Evolutionary conservation across 2,888 invertebrate species (phyloP).

Genomic region (Drosophila merina): DNA sequence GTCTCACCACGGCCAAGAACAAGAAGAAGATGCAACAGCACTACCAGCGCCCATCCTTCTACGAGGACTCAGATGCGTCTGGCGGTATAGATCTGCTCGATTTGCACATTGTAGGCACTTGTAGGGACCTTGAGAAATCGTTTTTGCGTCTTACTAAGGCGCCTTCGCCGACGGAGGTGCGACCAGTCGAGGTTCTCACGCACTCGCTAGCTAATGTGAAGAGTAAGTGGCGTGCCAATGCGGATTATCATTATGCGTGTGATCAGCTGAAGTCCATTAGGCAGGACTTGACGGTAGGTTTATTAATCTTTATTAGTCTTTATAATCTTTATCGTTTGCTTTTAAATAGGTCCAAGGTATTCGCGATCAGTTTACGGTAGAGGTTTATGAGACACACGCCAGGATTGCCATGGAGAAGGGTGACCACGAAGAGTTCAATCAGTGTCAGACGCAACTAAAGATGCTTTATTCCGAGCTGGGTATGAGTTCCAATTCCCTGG

Average conservation of each 20-base stretch:
- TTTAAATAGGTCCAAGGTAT: conserved; percentile 94
- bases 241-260: conserved; percentile 98
- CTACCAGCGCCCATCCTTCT: conserved; percentile 82
- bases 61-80: conserved; percentile 86
- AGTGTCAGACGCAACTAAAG: conserved; percentile 99
- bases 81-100: conserved; percentile 92
- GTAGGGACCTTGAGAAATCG: conserved; percentile 96
- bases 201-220: conserved; percentile 95
- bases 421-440: conserved; percentile 99
- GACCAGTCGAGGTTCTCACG: conserved; percentile 94
- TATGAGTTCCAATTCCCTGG: conserved; percentile 89
- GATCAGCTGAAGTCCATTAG: conserved; percentile 99
- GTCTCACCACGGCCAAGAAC: conserved; percentile 68
- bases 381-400: conserved; percentile 99
- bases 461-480: conserved; percentile 94
- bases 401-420: conserved; percentile 98
- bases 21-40: conserved; percentile 55
- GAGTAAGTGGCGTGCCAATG: conserved; percentile 93
- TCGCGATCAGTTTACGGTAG: conserved; percentile 96
- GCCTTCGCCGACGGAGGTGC: conserved; percentile 94
- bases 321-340: neutral
- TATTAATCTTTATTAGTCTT: neutral
- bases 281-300: conserved; percentile 97
- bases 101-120: conserved; percentile 97
- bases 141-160: conserved; percentile 98